Conservation (phyloP, 2,888 invertebrate genomes). For the Horisme vitalbata region DNA sequence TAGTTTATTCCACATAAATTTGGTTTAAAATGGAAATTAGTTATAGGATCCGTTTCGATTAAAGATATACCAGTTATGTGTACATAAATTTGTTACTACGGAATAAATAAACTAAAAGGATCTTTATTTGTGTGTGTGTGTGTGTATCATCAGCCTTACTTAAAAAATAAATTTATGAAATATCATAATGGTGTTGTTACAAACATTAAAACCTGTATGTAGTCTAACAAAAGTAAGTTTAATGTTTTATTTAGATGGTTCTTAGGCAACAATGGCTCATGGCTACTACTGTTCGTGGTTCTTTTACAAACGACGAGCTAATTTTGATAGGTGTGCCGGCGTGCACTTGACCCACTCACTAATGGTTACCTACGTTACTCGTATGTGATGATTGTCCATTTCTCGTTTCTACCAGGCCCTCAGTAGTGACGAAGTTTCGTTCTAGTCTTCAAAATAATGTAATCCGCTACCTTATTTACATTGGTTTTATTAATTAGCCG, state of each 20-base stretch:
- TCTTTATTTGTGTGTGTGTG: no score
- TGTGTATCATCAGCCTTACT: no score
- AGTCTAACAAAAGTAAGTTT: slow-evolving; percentile 13
- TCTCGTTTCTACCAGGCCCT: no score
- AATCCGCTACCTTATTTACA: no score
- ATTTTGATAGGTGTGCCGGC: slow-evolving; percentile 35
- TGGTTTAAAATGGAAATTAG: background rate
- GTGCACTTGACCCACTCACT: slow-evolving; percentile 38
- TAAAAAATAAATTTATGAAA: no score
- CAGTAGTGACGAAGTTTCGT: no score
- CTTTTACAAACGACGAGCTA: slow-evolving; percentile 36
- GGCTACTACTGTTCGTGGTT: slow-evolving; percentile 36
- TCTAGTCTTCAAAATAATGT: no score
- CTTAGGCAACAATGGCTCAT: slow-evolving; percentile 36
- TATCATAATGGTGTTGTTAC: no score
- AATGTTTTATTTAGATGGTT: slow-evolving; percentile 35
- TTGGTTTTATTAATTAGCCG: no score
- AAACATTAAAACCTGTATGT: background rate
- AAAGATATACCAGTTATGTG: background rate
- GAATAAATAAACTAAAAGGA: no score
- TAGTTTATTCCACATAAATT: background rate
- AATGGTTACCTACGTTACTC: no score
- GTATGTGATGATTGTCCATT: no score
- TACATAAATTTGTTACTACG: background rate
- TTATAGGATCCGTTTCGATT: background rate